A percentile compares a stretch with the other conserved stretches of the same genome.
Evolutionary conservation across 2,797 vertebrate genomes (phyloP).

Genomic region (Ibycter americanus): DNA sequence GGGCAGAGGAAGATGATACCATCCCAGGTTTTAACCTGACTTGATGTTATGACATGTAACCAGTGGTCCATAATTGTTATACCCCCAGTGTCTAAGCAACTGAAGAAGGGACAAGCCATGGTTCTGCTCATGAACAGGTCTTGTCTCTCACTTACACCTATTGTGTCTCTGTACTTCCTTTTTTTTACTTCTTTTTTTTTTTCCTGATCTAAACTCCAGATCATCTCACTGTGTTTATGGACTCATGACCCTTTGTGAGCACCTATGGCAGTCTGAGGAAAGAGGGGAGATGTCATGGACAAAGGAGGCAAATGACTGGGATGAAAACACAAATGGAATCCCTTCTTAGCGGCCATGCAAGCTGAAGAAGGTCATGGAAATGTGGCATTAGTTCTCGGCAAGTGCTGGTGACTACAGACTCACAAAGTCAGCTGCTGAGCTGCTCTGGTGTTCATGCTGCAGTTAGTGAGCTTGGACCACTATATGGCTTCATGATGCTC

Average conservation of each 20-base stretch:
- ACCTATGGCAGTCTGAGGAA: background rate
- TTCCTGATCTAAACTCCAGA: background rate
- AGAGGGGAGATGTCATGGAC: background rate
- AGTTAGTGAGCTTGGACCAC: background rate
- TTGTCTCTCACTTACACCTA: background rate
- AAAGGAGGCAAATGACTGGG: background rate
- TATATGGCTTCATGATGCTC: background rate
- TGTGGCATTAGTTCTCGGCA: background rate
- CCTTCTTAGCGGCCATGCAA: background rate
- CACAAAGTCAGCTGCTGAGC: background rate
- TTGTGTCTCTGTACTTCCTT: background rate
- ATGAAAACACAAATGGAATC: background rate
- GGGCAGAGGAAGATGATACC: background rate
- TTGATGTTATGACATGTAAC: background rate
- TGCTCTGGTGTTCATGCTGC: background rate
- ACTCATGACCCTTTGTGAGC: accelerated
- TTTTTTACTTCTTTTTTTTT: background rate
- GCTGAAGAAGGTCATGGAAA: background rate
- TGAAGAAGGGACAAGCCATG: background rate
- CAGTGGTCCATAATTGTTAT: background rate
- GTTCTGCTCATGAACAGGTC: background rate
- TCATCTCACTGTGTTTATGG: background rate
- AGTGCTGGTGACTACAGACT: background rate
- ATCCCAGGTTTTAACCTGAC: background rate
- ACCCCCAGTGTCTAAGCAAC: background rate